Evolutionary conservation across 2,797 vertebrate genomes (phyloP), one percentile per base, ranked within the genome.

Genomic region (Darevskia nairensis): DNA sequence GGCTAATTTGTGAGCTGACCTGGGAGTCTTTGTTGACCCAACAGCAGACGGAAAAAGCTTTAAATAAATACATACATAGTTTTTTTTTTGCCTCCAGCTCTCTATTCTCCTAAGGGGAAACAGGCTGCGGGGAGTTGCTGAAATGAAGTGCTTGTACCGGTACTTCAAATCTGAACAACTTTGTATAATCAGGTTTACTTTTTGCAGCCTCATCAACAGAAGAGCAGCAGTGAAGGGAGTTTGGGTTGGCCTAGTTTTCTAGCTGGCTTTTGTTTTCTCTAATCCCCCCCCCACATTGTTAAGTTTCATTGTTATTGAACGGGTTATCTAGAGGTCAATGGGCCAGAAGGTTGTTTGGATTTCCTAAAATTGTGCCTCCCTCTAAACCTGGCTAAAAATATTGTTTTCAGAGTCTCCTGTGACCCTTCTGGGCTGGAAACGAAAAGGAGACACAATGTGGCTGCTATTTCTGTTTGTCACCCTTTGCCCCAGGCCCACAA

Each of bases 281-380:
- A 25, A 68, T 71, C 41, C 91, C 84, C 84, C 84, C 82, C 72
- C 59, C 69, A 69, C 61, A 95, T 93, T 94, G 89, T 94, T 81
- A 92, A 86, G 89, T 90, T 88, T 95, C 94, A 96, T 97, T 97
- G 97, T 97, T 96, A 90, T 89, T 55, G 76, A 88, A 87, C 25
- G 95, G 97, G 97, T 98, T 97, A 97, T 96, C 96, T 96, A 86
- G 91, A 97, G 97, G 97, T 97, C 97, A 98, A 91, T 93, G 94
- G 94, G 94, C 94, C 96, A 96, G 95, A 96, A 94, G 96, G 93
- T 96, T 97, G 97, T 97, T 97, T 97, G 96, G 95, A 97, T 97
- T 98, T 98, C 97, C 98, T 97, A 98, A 98, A 97, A 98, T 97
- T 97, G 97, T 98, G 96, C 96, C 94, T 96, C 94, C 93, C 93